A percentile compares a stretch with the other conserved stretches of the same genome.
Evolutionary conservation across 2,113 vertebrate species (phyloP).

Genomic region (Crotalus helleri): DNA sequence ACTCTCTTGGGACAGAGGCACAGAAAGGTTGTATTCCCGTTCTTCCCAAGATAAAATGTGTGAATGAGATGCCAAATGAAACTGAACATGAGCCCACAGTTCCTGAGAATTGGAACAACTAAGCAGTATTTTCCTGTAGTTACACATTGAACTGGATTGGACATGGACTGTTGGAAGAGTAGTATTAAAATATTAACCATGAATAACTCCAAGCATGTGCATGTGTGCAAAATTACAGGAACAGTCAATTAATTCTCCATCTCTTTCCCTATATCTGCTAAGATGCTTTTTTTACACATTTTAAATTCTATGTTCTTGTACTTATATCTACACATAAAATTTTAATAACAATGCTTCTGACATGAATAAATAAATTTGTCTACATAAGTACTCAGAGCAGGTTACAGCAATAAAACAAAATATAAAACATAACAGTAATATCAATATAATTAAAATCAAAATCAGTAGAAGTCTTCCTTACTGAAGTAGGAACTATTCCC

Average conservation of each 20-base stretch:
- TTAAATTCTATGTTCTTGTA: neutral
- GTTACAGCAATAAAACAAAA: neutral
- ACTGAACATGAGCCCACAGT: neutral
- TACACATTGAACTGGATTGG: neutral
- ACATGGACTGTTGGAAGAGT: neutral
- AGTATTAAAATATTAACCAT: neutral
- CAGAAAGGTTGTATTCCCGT: neutral
- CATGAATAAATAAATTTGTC: neutral
- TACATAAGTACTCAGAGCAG: neutral
- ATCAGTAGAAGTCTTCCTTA: neutral
- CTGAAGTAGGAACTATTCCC: neutral
- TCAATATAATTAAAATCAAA: neutral
- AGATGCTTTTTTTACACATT: neutral
- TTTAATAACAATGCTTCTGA: neutral
- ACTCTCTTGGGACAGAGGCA: neutral
- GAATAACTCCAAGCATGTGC: no score
- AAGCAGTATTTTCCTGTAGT: neutral
- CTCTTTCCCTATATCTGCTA: neutral
- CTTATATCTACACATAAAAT: neutral
- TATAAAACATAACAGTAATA: neutral
- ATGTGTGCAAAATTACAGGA: neutral
- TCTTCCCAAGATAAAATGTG: neutral
- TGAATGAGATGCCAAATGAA: neutral
- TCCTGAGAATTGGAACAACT: neutral
- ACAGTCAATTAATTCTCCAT: neutral